Evolutionary conservation across 2,888 invertebrate species (phyloP).

Genomic region (Piscicola geometra): DNA sequence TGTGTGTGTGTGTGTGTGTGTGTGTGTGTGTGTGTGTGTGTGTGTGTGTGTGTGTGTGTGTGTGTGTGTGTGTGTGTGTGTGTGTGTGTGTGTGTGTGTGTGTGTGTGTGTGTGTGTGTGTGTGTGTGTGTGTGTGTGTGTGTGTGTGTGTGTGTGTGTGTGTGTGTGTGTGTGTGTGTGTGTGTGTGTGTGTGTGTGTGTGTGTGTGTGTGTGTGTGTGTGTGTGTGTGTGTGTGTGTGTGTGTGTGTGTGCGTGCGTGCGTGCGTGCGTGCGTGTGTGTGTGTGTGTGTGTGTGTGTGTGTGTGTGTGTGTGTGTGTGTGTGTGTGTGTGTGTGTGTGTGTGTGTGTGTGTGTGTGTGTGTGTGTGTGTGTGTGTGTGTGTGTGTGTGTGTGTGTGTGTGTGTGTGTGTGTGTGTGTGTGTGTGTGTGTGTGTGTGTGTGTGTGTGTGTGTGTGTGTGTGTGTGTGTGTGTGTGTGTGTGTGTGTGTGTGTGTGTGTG

Average conservation of each 20-base stretch:
- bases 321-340: constrained; percentile 11
- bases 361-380: constrained; percentile 25
- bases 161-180: constrained; percentile 22
- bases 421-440: constrained; percentile 23
- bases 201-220: constrained; percentile 14
- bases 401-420: constrained; percentile 22
- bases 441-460: constrained; percentile 14
- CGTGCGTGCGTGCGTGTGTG: too few relatives aligned
- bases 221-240: too few relatives aligned
- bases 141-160: constrained; percentile 19
- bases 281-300: too few relatives aligned
- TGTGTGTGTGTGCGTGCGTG: too few relatives aligned
- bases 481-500: too few relatives aligned
- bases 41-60: neutral
- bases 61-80: neutral
- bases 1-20: too few relatives aligned
- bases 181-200: constrained; percentile 23
- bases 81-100: constrained; percentile 11
- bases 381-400: constrained; percentile 19
- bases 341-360: constrained; percentile 22
- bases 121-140: constrained; percentile 25
- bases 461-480: too few relatives aligned
- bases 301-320: neutral
- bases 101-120: constrained; percentile 22
- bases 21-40: too few relatives aligned